Base-by-base conservation (phyloP, 2,888 invertebrate genomes). In the Chrysolina haemoptera region DNA sequence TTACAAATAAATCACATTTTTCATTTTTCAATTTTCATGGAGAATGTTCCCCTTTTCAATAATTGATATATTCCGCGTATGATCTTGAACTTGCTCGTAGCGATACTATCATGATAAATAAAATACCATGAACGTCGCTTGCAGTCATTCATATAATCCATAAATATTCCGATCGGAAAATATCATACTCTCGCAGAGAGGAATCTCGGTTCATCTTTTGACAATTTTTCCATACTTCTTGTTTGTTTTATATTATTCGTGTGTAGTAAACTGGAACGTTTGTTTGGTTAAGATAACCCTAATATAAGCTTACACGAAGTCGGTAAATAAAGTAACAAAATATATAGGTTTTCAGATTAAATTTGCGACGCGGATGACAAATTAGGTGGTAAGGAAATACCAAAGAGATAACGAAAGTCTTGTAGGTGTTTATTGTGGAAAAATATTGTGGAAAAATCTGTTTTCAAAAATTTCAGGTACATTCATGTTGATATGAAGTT, bases 211-310 rank as follows among this genome's bases (percentile, higher is more conserved):
- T 35, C 69, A 69, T 67, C 71, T 66, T 14, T 4, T 41, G 62
- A 63, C 14, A 68, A 70, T 50, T 68, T 74, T 71, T 70, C 63
- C 70, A 67, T 59, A 55, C 16, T 43, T 40, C n/a, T 40, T 74
- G 67, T 74, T 74, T 74, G 65, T 68, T 71, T 71, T 71, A 74
- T 68, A 71, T 71, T 71, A 74, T 71, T 74, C 68, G 50, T 70
- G 22, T 27, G 20, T 48, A 50, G 64, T 71, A 68, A 71, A 68
- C 64, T 68, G 40, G 41, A 50, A 64, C 64, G 64, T 22, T 62
- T 74, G 64, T 74, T 74, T 74, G 74, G 48, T 68, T 71, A 74
- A 74, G 74, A 74, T 74, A 74, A 74, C 74, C 71, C 71, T 71
- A 71, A 68, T 74, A 63, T 27, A 46, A 64, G 68, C 41, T 59